Percentiles rank a stretch among this genome's conserved stretches.
Evolutionary conservation across 2,113 vertebrate genomes (phyloP).

Genomic region (Ceyx melanurus): DNA sequence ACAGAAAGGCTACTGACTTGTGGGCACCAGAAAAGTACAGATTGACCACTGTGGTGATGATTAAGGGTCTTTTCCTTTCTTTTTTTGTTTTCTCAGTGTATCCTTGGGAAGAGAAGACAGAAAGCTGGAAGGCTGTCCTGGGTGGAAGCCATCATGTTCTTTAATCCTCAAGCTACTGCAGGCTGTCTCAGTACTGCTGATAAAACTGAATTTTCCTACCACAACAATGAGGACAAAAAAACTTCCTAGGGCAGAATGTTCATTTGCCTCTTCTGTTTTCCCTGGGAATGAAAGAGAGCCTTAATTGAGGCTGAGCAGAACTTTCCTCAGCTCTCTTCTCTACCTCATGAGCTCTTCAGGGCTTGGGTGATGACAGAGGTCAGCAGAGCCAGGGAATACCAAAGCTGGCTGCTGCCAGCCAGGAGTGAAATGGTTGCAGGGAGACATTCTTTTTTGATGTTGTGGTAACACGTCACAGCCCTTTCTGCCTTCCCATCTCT

Average conservation of each 20-base stretch:
- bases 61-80: too few species aligned
- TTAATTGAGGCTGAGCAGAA: background rate
- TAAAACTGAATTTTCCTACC: constrained; percentile 5
- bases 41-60: background rate
- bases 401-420: background rate
- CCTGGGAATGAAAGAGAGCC: background rate
- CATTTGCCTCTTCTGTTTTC: background rate
- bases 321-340: background rate
- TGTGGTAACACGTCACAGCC: background rate
- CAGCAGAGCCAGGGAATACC: background rate
- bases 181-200: background rate
- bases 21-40: background rate
- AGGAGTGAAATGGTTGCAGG: background rate
- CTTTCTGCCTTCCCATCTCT: background rate
- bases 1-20: background rate
- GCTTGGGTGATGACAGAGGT: background rate
- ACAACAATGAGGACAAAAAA: background rate
- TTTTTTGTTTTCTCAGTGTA: background rate
- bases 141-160: background rate
- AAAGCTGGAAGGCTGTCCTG: background rate
- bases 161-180: background rate
- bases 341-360: background rate
- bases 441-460: background rate
- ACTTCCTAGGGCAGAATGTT: background rate
- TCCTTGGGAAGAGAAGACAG: background rate